Evolutionary conservation across 2,113 vertebrate species (phyloP), one percentile per base, ranked within the genome.

Genomic region (Clinocottus analis): DNA sequence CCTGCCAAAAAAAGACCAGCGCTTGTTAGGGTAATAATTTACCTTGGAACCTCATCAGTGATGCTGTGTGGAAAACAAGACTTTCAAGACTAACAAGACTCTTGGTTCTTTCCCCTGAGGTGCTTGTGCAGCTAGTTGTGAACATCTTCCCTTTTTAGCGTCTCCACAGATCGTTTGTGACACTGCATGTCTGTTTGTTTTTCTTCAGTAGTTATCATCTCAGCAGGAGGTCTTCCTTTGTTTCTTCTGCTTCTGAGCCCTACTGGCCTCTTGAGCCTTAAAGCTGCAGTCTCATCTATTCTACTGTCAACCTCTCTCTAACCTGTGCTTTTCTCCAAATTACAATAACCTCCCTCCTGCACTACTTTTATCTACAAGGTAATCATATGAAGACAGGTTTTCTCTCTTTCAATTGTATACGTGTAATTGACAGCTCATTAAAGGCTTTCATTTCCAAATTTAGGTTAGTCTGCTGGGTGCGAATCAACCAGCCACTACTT

Each of bases 31-130:
- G 62, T 47, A 66, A 79, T 17, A 3, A 19, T 64, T 76, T 33
- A 85, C 41, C 25, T 85, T 25, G 21, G 35, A 37, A 8, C 62
- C 47, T 85, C 73, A 70, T 84, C 63, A 70, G 41, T 71, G 72
- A 89, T 71, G 61, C 72, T 65, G 25, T 66, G 45, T 63, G 63
- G 79, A 85, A 86, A 90, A 82, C 27, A 25, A 77, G 62, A 66
- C 70, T 13, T 68, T 75, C 16, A 65, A n/a, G n/a, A 14, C 51
- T 79, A n/a, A n/a, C n/a, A n/a, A n/a, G n/a, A 35, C 69, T 62
- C 49, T 31, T 16, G 5, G 77, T 23, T 63, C 29, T 77, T 58
- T 85, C 85, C 85, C 66, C 60, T 2, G 43, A 72, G 45, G 80
- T 77, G 58, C 53, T 75, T 19, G 16, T 29, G 25, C 17, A 27